Base-by-base conservation (phyloP, 2,888 invertebrate species). In the Hesperia comma region DNA sequence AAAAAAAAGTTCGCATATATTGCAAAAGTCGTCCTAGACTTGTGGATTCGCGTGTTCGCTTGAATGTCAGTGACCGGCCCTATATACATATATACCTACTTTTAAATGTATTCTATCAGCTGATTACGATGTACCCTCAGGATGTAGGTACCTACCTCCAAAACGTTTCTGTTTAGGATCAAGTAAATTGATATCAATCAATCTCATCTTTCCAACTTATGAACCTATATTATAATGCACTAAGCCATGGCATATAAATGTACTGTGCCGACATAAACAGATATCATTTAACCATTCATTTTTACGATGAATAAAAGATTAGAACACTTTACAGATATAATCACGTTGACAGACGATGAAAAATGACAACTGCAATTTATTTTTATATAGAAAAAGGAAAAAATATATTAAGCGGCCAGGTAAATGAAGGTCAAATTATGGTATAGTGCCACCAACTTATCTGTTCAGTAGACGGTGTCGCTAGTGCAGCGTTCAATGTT, bases 121-220 rank as follows among this genome's bases (percentile, higher is more conserved):
- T n/a, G n/a, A n/a, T n/a, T n/a, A n/a, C n/a, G n/a, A n/a, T n/a
- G n/a, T n/a, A n/a, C n/a, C n/a, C n/a, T n/a, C n/a, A n/a, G n/a
- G 17, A 21, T 21, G 12, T 12, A 51, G 1, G 14, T 51, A 21
- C 5, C 7, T 51, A 51, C 51, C 51, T 51, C 8, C 14, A 21
- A 19, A 21, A 21, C 37, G 37, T 8, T 37, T 63, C 55, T 63
- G 54, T 63, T 54, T 46, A 37, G n/a, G n/a, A n/a, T n/a, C n/a
- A n/a, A n/a, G n/a, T n/a, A n/a, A n/a, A 56, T 51, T 55, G 33
- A 37, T 40, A 43, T 49, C 33, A 61, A 64, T 61, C 56, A 61
- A 64, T 61, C 56, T 61, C 54, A 69, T 68, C 33, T 37, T 67
- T 61, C 37, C 67, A 56, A 51, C 67, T 51, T 51, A 32, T 17